phyloP scores from a whole-genome alignment of 1,140 invertebrate genomes.

The Cydia pomonella region DNA sequence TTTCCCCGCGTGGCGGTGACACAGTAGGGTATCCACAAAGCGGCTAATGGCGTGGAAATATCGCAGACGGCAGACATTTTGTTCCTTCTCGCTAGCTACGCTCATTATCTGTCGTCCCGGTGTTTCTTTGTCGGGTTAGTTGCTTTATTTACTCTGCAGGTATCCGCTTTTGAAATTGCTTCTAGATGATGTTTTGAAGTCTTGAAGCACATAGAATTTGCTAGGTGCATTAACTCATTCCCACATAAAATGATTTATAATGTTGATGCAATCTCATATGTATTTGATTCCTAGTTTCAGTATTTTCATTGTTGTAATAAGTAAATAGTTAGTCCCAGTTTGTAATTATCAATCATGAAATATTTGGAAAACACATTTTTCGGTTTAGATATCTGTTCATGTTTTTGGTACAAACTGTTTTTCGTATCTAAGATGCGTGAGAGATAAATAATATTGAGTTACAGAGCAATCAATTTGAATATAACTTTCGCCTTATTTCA shows the following conservation, averaged over 20 bases:
- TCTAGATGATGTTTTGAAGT: not conserved
- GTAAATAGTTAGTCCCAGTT: too few relatives aligned
- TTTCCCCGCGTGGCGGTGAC: slow-evolving; percentile 55
- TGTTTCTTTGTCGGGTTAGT: slow-evolving; percentile 69
- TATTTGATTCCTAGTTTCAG: too few relatives aligned
- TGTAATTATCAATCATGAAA: too few relatives aligned
- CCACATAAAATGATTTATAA: not conserved
- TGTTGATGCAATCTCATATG: too few relatives aligned
- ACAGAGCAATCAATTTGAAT: too few relatives aligned
- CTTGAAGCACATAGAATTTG: not conserved
- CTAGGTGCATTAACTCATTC: not conserved
- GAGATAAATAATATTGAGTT: too few relatives aligned
- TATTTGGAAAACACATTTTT: too few relatives aligned
- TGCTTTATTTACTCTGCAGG: slow-evolving; percentile 70
- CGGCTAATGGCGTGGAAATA: slow-evolving; percentile 74
- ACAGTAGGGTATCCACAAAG: slow-evolving; percentile 69
- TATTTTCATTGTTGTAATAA: too few relatives aligned
- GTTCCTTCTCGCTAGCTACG: slow-evolving; percentile 70
- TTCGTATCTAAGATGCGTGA: too few relatives aligned
- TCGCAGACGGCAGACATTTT: slow-evolving; percentile 64
- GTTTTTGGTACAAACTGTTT: too few relatives aligned
- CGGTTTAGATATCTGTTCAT: too few relatives aligned
- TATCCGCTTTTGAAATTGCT: slow-evolving; percentile 5
- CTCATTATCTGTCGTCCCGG: slow-evolving; percentile 73
- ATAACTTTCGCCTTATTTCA: too few relatives aligned